Base-by-base conservation (phyloP, 2,888 invertebrate genomes). In the Escarpia spicata region DNA sequence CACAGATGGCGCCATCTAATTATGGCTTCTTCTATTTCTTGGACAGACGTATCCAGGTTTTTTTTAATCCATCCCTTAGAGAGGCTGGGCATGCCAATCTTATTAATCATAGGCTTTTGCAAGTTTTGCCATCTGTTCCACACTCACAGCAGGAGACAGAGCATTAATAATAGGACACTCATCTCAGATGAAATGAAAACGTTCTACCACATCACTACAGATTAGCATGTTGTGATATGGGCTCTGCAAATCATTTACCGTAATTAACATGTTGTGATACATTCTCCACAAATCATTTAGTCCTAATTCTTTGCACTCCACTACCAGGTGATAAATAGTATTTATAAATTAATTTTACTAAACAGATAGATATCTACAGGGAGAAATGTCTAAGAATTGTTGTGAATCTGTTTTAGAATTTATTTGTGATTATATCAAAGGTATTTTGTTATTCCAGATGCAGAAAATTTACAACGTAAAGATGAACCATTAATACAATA, bases 71-170 rank as follows among this genome's bases (percentile, higher is more conserved):
- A 4, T 75, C 26, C 75, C 75, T 6, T 6, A 75, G 75, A 75
- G 75, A 75, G 6, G 75, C 26, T 75, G 19, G 75, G 75, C 75
- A 75, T 75, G 75, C n/a, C 75, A 75, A 75, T 75, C 75, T 75
- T 75, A 75, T 75, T 75, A 75, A 75, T 75, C 75, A 75, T 26
- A 75, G 75, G n/a, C 75, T 75, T 75, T 75, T 75, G 75, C 75
- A 4, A 75, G n/a, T 75, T 75, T 75, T 19, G n/a, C 19, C 75
- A 75, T 75, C 75, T 75, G 75, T 75, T 26, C 75, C 75, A 26
- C 26, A 15, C 75, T 75, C 26, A 26, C 75, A 26, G 19, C 26
- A 10, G 75, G 75, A 75, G 19, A 26, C 75, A 6, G 26, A 26
- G 75, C 75, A 75, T 75, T 26, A 75, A 75, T 75, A 75, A 75